These are phyloP conservation scores for Gryon sp. DNA, from an alignment of 1,140 invertebrate species.

Conservation along the genomic window DNA sequence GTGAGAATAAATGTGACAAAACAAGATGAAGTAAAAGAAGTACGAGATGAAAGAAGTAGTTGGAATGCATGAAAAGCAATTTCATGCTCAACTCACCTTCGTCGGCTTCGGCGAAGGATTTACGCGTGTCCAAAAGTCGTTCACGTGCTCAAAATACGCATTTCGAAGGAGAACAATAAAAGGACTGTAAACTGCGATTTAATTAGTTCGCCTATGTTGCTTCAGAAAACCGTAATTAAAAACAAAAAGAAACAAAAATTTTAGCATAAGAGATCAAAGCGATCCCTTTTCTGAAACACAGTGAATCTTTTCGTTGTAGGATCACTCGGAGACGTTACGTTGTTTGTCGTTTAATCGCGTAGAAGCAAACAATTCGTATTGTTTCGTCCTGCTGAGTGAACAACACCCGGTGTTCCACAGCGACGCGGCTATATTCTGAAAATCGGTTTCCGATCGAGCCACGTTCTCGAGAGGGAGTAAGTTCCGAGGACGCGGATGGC, in stretches of 20 bases:
- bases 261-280: constrained; percentile 19
- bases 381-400: constrained; percentile 24
- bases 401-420: constrained; percentile 45
- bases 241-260: no score
- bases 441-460: constrained; percentile 76
- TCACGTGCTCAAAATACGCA: constrained; percentile 46
- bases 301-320: constrained; percentile 30
- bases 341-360: constrained; percentile 45
- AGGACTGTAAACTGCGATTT: constrained; percentile 18
- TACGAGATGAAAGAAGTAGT: constrained; percentile 12
- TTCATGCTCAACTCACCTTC: constrained; percentile 55
- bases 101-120: constrained; percentile 45
- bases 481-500: constrained; percentile 78
- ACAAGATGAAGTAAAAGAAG: not conserved
- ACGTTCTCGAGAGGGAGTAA: constrained; percentile 79
- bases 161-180: constrained; percentile 41
- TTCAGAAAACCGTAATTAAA: no score
- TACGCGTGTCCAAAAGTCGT: constrained; percentile 36
- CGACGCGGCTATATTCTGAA: constrained; percentile 61
- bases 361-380: constrained; percentile 17
- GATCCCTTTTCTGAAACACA: constrained; percentile 32
- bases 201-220: constrained; percentile 2
- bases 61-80: constrained; percentile 40
- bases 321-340: constrained; percentile 59
- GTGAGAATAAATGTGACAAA: not conserved